These are phyloP conservation scores for Aegypius monachus DNA, from an alignment of 2,113 vertebrate species.

Conservation along the genomic window DNA sequence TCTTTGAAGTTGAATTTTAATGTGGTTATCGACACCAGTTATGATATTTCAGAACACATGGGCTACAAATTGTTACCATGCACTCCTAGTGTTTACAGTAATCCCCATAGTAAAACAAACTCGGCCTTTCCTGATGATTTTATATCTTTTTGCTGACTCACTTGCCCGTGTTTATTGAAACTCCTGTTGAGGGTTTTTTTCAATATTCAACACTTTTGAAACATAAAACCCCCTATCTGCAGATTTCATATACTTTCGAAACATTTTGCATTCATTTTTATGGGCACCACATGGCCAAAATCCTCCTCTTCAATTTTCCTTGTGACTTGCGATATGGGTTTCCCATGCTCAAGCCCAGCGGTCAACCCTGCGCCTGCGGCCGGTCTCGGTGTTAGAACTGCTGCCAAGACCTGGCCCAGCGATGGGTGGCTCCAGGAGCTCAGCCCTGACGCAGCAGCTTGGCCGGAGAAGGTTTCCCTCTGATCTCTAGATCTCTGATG, in stretches of 20 bases:
- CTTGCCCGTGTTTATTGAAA: slow-evolving; percentile 49
- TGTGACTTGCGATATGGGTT: not conserved
- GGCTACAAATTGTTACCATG: slow-evolving; percentile 74
- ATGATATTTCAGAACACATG: slow-evolving; percentile 67
- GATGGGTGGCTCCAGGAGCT: not conserved
- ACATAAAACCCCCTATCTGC: not conserved
- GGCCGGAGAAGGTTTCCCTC: not conserved
- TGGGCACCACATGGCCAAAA: not conserved
- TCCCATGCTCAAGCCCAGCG: not conserved
- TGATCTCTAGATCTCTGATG: too few species aligned
- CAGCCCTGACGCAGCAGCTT: not conserved
- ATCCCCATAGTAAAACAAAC: slow-evolving; percentile 68
- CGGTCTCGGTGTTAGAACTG: too few species aligned
- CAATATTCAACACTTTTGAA: not conserved
- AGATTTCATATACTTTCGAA: not conserved
- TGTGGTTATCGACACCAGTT: slow-evolving; percentile 74
- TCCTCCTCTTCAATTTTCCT: not conserved
- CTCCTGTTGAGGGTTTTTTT: not conserved
- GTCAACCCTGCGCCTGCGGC: not conserved
- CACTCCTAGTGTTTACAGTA: slow-evolving; percentile 59
- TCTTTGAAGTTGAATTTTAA: slow-evolving; percentile 73
- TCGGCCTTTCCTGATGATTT: slow-evolving; percentile 60
- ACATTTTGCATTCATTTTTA: not conserved
- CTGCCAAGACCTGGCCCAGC: not conserved
- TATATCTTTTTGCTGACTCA: slow-evolving; percentile 49